These are phyloP conservation scores for Fratercula arctica DNA, from an alignment of 2,797 vertebrate genomes.

Conservation along the genomic window DNA sequence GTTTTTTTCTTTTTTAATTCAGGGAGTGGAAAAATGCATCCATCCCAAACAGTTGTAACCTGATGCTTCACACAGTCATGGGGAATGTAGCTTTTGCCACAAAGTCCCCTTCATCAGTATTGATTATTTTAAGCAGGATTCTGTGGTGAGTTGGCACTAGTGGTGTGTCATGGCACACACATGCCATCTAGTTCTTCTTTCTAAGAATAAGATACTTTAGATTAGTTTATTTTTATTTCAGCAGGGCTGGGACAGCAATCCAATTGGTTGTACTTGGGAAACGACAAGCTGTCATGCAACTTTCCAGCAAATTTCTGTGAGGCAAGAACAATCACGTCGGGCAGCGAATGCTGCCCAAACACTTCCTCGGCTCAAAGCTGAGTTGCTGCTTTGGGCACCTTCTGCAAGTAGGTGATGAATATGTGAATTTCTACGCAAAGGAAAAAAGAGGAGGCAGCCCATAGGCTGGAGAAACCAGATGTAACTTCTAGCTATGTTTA, in stretches of 20 bases:
- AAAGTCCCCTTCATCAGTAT: not conserved
- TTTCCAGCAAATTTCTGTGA: not conserved
- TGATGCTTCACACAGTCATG: not conserved
- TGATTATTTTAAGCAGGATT: not conserved
- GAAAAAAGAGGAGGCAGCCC: not conserved
- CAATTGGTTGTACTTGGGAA: not conserved
- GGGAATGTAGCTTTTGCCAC: not conserved
- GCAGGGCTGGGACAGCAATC: not conserved
- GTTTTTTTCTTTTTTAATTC: not conserved
- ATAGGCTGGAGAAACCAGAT: not conserved
- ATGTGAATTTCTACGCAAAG: not conserved
- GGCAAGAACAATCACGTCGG: not conserved
- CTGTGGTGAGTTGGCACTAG: not conserved
- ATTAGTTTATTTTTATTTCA: not conserved
- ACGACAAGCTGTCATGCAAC: not conserved
- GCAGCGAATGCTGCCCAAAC: not conserved
- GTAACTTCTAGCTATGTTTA: not conserved
- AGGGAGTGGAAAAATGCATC: not conserved
- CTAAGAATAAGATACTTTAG: not conserved
- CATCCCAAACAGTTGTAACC: not conserved
- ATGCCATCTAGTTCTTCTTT: fast-evolving
- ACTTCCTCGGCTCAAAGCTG: not conserved
- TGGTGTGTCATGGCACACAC: too few species aligned
- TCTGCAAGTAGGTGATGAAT: not conserved
- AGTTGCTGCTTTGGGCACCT: not conserved